Percentiles rank a stretch among this genome's conserved stretches.
Conservation (phyloP, 1,140 invertebrate genomes). For the Lepidurus packardi region DNA sequence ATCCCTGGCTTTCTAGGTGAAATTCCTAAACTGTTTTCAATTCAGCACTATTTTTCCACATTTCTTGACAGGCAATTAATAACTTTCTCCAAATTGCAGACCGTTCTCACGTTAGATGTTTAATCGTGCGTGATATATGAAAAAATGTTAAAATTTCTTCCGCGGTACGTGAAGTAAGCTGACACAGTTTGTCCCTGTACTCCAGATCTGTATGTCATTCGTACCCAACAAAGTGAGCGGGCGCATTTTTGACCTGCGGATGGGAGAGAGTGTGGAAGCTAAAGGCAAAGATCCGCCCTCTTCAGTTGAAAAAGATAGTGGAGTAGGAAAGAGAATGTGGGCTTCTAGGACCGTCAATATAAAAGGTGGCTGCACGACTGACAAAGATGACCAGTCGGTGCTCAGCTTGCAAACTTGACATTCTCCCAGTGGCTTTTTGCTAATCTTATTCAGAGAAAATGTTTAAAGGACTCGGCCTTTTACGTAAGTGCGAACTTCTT, state of each 20-base stretch:
- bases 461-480: slow-evolving; percentile 1
- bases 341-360: background rate
- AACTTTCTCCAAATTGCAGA: background rate
- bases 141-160: background rate
- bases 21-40: background rate
- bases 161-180: background rate
- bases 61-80: background rate
- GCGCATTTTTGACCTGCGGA: background rate
- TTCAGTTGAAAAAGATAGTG: background rate
- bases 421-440: background rate
- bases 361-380: background rate
- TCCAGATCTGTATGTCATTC: background rate
- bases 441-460: background rate
- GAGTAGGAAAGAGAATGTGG: slow-evolving; percentile 4
- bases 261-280: background rate
- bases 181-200: background rate
- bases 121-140: slow-evolving; percentile 8
- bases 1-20: background rate
- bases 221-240: background rate
- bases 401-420: background rate
- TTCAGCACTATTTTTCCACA: background rate
- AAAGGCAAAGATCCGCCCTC: background rate
- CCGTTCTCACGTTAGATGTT: background rate
- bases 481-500: background rate
- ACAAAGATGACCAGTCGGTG: background rate